phyloP scores from a whole-genome alignment of 1,140 invertebrate species.

The Drosophila setifemur region DNA sequence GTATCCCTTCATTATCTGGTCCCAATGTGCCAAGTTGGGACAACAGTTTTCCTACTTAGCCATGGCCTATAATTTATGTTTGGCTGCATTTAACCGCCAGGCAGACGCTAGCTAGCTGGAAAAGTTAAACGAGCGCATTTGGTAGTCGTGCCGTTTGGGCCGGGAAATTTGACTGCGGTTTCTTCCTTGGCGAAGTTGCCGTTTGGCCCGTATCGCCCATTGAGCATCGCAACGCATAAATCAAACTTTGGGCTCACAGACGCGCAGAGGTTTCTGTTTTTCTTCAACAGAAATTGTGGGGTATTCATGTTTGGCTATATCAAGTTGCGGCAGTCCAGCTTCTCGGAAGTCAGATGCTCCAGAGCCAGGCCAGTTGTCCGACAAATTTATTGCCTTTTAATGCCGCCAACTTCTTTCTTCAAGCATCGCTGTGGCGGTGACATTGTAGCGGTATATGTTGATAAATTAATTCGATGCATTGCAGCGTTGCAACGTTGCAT shows the following conservation, averaged over 20 bases:
- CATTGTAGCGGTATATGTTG: conserved; percentile 70
- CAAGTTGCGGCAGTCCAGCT: conserved; percentile 51
- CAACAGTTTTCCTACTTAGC: conserved; percentile 52
- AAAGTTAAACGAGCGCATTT: conserved; percentile 33
- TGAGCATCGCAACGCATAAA: conserved; percentile 75
- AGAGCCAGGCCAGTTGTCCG: conserved; percentile 19
- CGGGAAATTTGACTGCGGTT: conserved; percentile 41
- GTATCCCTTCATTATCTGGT: not conserved
- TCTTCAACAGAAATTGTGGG: conserved; percentile 33
- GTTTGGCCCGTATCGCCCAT: conserved; percentile 55
- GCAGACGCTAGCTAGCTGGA: conserved; percentile 15
- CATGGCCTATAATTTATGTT: conserved; percentile 76
- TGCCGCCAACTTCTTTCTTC: conserved; percentile 36
- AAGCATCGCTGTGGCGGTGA: conserved; percentile 46
- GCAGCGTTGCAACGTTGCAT: conserved; percentile 42
- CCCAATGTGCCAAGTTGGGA: conserved; percentile 41
- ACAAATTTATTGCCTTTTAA: conserved; percentile 74
- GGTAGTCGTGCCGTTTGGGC: conserved; percentile 69
- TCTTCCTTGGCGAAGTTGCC: conserved; percentile 20
- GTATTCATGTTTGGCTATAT: conserved; percentile 49
- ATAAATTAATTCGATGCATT: conserved; percentile 69
- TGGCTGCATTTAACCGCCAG: conserved; percentile 65
- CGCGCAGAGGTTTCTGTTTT: conserved; percentile 55
- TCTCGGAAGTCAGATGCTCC: conserved; percentile 54
- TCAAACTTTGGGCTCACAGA: conserved; percentile 69